phyloP scores from a whole-genome alignment of 2,797 vertebrate species.

The Gymnocypris eckloni region DNA sequence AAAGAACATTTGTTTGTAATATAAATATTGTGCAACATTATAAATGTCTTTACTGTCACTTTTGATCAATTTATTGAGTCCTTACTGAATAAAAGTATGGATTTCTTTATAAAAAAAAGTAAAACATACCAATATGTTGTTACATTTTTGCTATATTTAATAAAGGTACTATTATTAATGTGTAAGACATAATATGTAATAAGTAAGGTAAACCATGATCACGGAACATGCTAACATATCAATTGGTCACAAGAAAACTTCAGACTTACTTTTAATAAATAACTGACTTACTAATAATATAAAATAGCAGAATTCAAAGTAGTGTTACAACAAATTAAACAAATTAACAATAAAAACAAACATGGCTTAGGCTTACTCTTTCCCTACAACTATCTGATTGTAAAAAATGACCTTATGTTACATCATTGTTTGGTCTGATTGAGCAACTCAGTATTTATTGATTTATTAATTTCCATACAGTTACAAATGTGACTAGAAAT shows the following conservation, averaged over 20 bases:
- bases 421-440: not conserved
- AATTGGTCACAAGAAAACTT: not conserved
- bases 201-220: too few species aligned
- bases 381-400: not conserved
- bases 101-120: too few species aligned
- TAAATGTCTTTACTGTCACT: not conserved
- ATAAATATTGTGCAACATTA: not conserved
- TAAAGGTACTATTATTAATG: not conserved
- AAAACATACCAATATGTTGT: too few species aligned
- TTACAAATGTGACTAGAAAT: not conserved
- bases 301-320: not conserved
- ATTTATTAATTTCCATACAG: not conserved
- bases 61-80: not conserved
- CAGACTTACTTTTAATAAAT: constrained; percentile 1
- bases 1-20: not conserved
- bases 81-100: not conserved
- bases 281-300: not conserved
- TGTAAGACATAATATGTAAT: too few species aligned
- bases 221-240: not conserved
- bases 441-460: constrained; percentile 1
- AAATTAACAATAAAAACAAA: not conserved
- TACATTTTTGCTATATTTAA: too few species aligned
- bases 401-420: not conserved
- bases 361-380: not conserved
- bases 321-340: not conserved